Evolutionary conservation across 2,113 vertebrate species (phyloP).

Genomic region (Forbesichthys agassizii): DNA sequence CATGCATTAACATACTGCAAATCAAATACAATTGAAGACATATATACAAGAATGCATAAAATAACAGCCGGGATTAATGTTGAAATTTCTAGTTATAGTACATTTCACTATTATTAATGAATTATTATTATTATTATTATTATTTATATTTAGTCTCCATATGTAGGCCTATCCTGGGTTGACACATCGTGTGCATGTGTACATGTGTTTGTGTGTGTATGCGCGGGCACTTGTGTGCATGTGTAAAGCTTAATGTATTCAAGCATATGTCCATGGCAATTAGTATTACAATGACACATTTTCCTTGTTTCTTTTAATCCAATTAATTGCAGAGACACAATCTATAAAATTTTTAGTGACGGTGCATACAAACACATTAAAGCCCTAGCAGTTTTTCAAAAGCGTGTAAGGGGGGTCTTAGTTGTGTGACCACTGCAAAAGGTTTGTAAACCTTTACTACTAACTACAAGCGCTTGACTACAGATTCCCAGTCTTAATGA

Average conservation of each 20-base stretch:
- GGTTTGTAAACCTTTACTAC: constrained; percentile 7
- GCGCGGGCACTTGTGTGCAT: constrained; percentile 1
- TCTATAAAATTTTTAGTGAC: constrained; percentile 40
- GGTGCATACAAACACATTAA: neutral
- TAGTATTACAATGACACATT: constrained; percentile 49
- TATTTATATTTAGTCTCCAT: neutral
- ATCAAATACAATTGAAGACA: neutral
- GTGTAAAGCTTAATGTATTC: constrained; percentile 27
- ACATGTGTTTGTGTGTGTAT: neutral
- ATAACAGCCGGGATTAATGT: neutral
- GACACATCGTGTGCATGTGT: neutral
- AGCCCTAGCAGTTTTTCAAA: constrained; percentile 18
- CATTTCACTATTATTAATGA: too few species aligned
- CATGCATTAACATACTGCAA: too few species aligned
- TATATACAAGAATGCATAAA: neutral
- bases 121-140: too few species aligned
- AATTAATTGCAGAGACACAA: constrained; percentile 52
- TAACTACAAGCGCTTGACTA: constrained; percentile 26
- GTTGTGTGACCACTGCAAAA: constrained; percentile 31
- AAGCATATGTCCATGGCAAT: constrained; percentile 42
- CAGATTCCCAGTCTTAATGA: constrained; percentile 58
- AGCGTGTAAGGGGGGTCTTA: neutral
- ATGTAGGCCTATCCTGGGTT: neutral
- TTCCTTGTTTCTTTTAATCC: constrained; percentile 54
- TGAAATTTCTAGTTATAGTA: neutral